Conservation (phyloP, 2,888 invertebrate species). For the Agriopis marginaria region DNA sequence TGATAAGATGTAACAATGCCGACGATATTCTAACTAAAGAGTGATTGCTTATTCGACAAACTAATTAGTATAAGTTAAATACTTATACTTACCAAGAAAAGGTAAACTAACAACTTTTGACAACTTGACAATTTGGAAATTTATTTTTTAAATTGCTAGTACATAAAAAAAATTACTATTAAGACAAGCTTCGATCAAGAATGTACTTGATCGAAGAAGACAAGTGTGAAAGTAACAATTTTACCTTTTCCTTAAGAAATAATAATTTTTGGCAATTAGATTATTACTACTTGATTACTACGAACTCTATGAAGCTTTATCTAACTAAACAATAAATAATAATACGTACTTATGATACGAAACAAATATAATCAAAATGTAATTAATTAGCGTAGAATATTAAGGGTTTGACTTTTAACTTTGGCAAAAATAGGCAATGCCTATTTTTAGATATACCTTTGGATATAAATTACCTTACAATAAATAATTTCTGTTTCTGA, state of each 20-base stretch:
- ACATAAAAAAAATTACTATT: too few species aligned
- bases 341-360: conserved; percentile 64
- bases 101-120: too few species aligned
- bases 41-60: too few species aligned
- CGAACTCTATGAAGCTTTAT: conserved; percentile 73
- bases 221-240: neutral
- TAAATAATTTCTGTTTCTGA: neutral
- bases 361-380: conserved; percentile 24
- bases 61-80: too few species aligned
- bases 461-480: too few species aligned
- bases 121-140: too few species aligned
- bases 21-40: neutral
- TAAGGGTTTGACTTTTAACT: conserved; percentile 31
- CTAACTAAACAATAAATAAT: conserved; percentile 67
- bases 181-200: too few species aligned
- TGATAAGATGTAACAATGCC: conserved; percentile 1
- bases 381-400: conserved; percentile 28
- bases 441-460: neutral
- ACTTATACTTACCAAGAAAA: too few species aligned
- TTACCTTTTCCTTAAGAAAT: neutral
- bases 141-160: too few species aligned
- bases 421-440: conserved; percentile 15
- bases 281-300: conserved; percentile 27
- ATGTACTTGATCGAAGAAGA: too few species aligned
- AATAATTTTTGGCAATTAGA: neutral